A percentile compares a stretch with the other conserved stretches of the same genome.
phyloP scores from a whole-genome alignment of 2,888 invertebrate genomes.

The Lycophotia porphyrea region DNA sequence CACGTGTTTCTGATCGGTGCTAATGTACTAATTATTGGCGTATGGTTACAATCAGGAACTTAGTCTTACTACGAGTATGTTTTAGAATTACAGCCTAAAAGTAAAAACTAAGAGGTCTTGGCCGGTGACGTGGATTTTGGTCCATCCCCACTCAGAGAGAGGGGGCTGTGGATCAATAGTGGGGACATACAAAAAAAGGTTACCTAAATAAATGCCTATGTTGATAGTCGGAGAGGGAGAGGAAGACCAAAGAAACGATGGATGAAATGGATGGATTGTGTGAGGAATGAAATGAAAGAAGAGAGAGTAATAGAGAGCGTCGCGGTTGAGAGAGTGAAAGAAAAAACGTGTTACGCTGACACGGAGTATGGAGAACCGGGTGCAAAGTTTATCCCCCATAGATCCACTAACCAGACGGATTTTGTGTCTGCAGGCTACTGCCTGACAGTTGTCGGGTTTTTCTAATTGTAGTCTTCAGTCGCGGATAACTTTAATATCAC shows the following conservation, averaged over 20 bases:
- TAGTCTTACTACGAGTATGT: background rate
- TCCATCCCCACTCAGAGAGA: background rate
- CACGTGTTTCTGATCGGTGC: slow-evolving; percentile 50
- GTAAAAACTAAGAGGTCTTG: background rate
- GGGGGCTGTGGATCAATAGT: background rate
- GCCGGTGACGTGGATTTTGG: background rate
- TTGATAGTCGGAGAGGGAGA: background rate
- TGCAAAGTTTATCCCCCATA: no score
- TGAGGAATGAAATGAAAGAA: background rate
- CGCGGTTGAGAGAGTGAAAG: no score
- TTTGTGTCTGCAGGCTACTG: no score
- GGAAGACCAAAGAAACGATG: background rate
- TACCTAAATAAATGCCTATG: background rate
- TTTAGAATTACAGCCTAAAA: background rate
- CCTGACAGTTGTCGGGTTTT: no score
- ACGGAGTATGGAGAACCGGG: no score
- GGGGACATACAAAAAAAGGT: background rate
- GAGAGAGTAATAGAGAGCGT: no score
- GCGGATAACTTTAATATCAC: no score
- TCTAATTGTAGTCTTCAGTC: no score
- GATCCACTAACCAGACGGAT: no score
- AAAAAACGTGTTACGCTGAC: no score
- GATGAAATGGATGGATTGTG: background rate
- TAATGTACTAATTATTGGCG: slow-evolving; percentile 31
- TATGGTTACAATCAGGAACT: background rate